These are phyloP conservation scores for Tachina grossa DNA, from an alignment of 2,888 invertebrate genomes.

Conservation along the genomic window DNA sequence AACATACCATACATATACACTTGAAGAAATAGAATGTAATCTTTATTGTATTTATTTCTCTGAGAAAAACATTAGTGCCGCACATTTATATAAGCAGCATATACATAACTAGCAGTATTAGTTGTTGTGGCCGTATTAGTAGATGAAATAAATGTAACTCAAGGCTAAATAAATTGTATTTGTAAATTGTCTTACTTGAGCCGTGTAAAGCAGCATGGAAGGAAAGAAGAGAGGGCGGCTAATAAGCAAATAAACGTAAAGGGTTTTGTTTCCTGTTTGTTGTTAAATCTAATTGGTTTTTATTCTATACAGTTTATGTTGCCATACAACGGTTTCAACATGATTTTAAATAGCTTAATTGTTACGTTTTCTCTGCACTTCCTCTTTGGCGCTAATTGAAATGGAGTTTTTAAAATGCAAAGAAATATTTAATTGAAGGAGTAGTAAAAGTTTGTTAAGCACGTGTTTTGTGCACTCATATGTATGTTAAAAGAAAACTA, in stretches of 20 bases:
- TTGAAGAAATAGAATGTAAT: neutral
- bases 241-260: constrained; percentile 13
- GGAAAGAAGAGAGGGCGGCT: neutral
- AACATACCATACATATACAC: constrained; percentile 9
- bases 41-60: neutral
- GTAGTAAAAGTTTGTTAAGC: neutral
- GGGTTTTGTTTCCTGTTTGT: constrained; percentile 17
- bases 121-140: constrained; percentile 17
- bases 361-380: neutral
- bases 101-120: neutral
- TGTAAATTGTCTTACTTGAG: constrained; percentile 31
- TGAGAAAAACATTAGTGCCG: neutral
- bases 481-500: neutral
- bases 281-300: constrained; percentile 50
- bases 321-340: neutral
- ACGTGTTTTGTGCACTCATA: too few species aligned
- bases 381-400: constrained; percentile 6
- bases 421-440: neutral
- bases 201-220: neutral
- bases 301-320: constrained; percentile 35
- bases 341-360: constrained; percentile 53
- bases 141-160: constrained; percentile 43
- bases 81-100: neutral
- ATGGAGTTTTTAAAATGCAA: constrained; percentile 14
- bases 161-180: constrained; percentile 58